Evolutionary conservation across 2,113 vertebrate species (phyloP).

Genomic region (Rynchops niger): DNA sequence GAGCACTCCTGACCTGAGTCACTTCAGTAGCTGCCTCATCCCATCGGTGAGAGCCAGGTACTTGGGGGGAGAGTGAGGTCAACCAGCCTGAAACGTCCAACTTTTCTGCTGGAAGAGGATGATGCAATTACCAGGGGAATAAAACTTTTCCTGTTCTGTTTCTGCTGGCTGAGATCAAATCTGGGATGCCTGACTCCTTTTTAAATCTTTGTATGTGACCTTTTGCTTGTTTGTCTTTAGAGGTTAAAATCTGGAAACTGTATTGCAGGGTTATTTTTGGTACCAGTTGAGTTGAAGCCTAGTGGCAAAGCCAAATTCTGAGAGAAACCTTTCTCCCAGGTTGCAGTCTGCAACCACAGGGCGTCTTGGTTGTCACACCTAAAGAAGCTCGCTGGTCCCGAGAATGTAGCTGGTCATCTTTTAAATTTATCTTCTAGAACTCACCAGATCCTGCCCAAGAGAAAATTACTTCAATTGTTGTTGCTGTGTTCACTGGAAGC

Average conservation of each 20-base stretch:
- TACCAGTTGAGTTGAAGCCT: neutral
- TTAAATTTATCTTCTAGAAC: neutral
- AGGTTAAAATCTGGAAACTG: neutral
- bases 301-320: neutral
- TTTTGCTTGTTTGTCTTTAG: neutral
- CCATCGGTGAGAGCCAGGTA: neutral
- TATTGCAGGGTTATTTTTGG: neutral
- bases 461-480: neutral
- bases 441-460: neutral
- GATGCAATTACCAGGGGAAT: neutral
- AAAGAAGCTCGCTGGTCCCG: neutral
- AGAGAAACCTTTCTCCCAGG: neutral
- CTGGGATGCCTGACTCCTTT: neutral
- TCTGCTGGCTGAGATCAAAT: neutral
- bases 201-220: neutral
- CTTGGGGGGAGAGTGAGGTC: accelerated
- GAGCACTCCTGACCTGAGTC: neutral
- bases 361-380: accelerated
- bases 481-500: neutral
- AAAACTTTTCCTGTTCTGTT: neutral
- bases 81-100: neutral
- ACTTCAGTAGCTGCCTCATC: neutral
- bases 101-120: neutral
- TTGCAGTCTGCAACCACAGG: neutral
- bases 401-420: neutral